Evolutionary conservation across 2,797 vertebrate species (phyloP).

Genomic region (Hoplostethus atlanticus): DNA sequence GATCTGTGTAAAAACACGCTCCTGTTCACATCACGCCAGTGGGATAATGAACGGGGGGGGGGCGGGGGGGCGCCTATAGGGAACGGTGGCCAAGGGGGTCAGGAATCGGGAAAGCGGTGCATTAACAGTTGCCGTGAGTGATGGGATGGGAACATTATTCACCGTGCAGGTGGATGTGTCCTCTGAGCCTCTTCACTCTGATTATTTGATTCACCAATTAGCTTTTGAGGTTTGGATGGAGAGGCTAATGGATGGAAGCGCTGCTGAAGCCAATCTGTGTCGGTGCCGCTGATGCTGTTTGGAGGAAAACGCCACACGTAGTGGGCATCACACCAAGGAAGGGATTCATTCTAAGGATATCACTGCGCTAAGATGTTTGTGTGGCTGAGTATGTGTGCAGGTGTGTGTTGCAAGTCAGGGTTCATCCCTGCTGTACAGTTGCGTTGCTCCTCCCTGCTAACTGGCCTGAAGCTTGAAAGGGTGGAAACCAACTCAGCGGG

Average conservation of each 20-base stretch:
- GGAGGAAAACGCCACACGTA: conserved; percentile 73
- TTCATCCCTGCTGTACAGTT: conserved; percentile 32
- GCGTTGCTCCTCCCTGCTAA: conserved; percentile 20
- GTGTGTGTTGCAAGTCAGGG: conserved; percentile 13
- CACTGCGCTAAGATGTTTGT: background rate
- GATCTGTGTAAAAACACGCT: conserved; percentile 64
- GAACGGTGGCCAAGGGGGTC: conserved; percentile 57
- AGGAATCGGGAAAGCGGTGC: conserved; percentile 50
- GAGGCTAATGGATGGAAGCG: conserved; percentile 72
- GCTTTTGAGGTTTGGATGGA: conserved; percentile 87
- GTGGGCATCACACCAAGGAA: background rate
- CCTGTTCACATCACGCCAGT: conserved; percentile 44
- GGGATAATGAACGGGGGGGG: conserved; percentile 57
- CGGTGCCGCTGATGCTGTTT: conserved; percentile 83
- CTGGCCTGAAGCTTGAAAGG: conserved; percentile 19
- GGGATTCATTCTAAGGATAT: background rate
- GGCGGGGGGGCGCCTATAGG: conserved; percentile 46
- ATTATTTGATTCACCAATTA: conserved; percentile 89
- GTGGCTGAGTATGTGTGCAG: conserved; percentile 4
- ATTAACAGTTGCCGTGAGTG: conserved; percentile 58
- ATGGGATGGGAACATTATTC: conserved; percentile 56
- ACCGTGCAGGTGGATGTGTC: conserved; percentile 78
- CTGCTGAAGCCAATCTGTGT: conserved; percentile 90
- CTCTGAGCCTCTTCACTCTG: conserved; percentile 88
- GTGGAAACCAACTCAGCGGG: conserved; percentile 18